Percentiles rank a stretch among this genome's conserved stretches.
Evolutionary conservation across 2,113 vertebrate genomes (phyloP).

Genomic region (Camarhynchus parvulus): DNA sequence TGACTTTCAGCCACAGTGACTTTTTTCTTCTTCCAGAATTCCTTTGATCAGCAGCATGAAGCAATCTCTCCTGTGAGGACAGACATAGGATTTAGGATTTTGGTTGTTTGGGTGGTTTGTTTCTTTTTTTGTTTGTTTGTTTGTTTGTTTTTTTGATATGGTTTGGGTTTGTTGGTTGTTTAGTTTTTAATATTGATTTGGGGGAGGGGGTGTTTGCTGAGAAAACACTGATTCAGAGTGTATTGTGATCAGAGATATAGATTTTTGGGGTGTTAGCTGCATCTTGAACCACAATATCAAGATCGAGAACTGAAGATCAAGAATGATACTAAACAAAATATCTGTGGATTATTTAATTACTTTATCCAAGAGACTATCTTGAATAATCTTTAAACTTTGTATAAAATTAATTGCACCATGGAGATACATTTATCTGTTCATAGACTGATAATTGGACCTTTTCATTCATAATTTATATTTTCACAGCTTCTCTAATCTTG

Average conservation of each 20-base stretch:
- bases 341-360: background rate
- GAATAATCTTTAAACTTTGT: background rate
- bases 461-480: background rate
- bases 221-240: background rate
- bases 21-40: background rate
- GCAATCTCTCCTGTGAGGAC: background rate
- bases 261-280: background rate
- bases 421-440: background rate
- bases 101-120: background rate
- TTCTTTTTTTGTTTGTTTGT: too few species aligned
- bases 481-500: background rate
- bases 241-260: background rate
- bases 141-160: background rate
- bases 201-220: rapidly evolving
- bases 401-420: background rate
- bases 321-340: background rate
- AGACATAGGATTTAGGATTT: background rate
- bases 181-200: background rate
- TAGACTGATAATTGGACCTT: background rate
- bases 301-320: background rate
- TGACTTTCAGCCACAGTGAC: background rate
- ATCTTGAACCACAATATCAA: background rate
- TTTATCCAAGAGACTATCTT: background rate
- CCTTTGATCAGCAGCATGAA: background rate
- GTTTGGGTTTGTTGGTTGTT: background rate